Conservation (phyloP, 2,888 invertebrate species). For the Mystacides longicornis region DNA sequence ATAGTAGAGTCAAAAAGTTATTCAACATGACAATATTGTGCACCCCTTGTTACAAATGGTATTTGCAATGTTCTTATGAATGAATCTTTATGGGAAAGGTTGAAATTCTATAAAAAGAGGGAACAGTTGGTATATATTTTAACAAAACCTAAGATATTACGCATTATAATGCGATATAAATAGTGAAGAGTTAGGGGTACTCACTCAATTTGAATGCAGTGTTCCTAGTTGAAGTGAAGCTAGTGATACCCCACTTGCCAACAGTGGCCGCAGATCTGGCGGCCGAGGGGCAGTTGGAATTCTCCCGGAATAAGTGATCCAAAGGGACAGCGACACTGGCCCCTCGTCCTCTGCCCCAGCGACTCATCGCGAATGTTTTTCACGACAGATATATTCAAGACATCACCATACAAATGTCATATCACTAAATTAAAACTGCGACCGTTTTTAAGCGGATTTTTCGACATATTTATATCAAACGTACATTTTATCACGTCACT, state of each 20-base stretch:
- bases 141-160: neutral
- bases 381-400: conserved; percentile 35
- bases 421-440: neutral
- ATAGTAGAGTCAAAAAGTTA: too few species aligned
- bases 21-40: too few species aligned
- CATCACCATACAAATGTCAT: conserved; percentile 25
- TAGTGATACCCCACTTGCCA: conserved; percentile 92
- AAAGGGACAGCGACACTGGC: conserved; percentile 56
- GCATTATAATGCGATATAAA: neutral
- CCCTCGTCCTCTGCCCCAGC: conserved; percentile 33
- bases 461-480: conserved; percentile 8
- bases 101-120: too few species aligned
- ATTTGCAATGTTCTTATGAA: too few species aligned
- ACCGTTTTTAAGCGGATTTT: conserved; percentile 7
- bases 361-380: conserved; percentile 31
- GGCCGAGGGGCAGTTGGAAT: conserved; percentile 80
- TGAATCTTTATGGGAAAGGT: too few species aligned
- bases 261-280: conserved; percentile 85
- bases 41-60: too few species aligned
- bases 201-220: conserved; percentile 68
- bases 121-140: too few species aligned
- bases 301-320: conserved; percentile 57
- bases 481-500: conserved; percentile 17
- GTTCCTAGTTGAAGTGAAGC: conserved; percentile 83
- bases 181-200: conserved; percentile 22